A percentile compares a stretch with the other conserved stretches of the same genome.
Evolutionary conservation across 2,113 vertebrate species (phyloP).

Genomic region (Lagopus leucura): DNA sequence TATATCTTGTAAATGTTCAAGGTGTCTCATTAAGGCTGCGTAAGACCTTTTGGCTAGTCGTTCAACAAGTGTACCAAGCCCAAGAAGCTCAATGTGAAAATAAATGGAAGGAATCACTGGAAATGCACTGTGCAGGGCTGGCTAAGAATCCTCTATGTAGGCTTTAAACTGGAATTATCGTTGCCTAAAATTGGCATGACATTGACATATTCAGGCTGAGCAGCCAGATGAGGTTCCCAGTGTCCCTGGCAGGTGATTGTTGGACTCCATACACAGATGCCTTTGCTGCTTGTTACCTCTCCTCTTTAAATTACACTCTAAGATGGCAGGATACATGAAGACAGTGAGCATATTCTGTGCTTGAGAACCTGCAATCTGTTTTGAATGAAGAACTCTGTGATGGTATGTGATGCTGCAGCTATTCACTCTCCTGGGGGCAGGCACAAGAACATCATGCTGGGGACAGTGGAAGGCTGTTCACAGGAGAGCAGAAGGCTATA

Average conservation of each 20-base stretch:
- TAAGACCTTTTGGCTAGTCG: neutral
- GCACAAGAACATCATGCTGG: neutral
- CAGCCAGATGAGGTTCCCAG: neutral
- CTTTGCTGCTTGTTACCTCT: neutral
- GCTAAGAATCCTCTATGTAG: neutral
- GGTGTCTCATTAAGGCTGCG: neutral
- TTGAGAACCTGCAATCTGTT: neutral
- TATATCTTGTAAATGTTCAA: neutral
- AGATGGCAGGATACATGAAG: neutral
- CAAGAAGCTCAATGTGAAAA: neutral
- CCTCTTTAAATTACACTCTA: neutral
- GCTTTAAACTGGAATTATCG: neutral
- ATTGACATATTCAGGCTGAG: neutral
- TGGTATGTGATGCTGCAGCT: neutral
- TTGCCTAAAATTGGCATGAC: neutral
- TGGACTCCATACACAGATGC: neutral
- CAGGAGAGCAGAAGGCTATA: neutral
- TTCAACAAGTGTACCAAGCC: neutral
- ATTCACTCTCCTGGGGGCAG: neutral
- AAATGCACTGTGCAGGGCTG: neutral
- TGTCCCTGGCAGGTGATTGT: neutral
- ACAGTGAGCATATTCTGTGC: rapidly evolving
- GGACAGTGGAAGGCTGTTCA: neutral
- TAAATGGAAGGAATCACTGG: neutral
- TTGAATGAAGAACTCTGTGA: neutral